These are phyloP conservation scores for Aphodius sticticus DNA, from an alignment of 2,888 invertebrate species.

Conservation along the genomic window DNA sequence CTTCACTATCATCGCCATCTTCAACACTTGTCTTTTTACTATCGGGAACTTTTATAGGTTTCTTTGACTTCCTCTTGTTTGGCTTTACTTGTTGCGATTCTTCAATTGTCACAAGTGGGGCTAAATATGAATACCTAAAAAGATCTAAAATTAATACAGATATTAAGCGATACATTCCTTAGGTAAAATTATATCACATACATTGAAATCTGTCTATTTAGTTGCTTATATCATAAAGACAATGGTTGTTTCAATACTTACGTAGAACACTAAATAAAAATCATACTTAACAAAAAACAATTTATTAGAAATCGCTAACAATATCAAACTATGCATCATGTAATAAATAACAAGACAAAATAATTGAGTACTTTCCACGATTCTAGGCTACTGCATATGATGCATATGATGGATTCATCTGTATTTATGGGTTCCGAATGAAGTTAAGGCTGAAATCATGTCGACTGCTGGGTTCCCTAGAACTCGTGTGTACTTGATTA, in stretches of 20 bases:
- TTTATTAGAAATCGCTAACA: slow-evolving; percentile 15
- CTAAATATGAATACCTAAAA: slow-evolving; percentile 53
- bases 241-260: neutral
- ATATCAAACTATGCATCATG: neutral
- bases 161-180: slow-evolving; percentile 7
- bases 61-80: slow-evolving; percentile 29
- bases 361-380: too few species aligned
- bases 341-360: neutral
- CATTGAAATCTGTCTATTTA: neutral
- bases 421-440: too few species aligned
- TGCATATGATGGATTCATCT: too few species aligned
- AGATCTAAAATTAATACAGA: slow-evolving; percentile 8
- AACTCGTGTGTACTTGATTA: too few species aligned
- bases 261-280: neutral
- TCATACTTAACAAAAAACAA: neutral
- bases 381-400: too few species aligned
- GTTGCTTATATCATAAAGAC: neutral
- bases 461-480: too few species aligned
- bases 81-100: slow-evolving; percentile 40
- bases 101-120: slow-evolving; percentile 53
- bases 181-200: neutral
- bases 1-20: slow-evolving; percentile 28
- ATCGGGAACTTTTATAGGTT: slow-evolving; percentile 11
- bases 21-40: neutral
- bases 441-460: too few species aligned